A percentile compares a stretch with the other conserved stretches of the same genome.
Evolutionary conservation across 2,797 vertebrate species (phyloP).

Genomic region (Ctenopoma multispine): DNA sequence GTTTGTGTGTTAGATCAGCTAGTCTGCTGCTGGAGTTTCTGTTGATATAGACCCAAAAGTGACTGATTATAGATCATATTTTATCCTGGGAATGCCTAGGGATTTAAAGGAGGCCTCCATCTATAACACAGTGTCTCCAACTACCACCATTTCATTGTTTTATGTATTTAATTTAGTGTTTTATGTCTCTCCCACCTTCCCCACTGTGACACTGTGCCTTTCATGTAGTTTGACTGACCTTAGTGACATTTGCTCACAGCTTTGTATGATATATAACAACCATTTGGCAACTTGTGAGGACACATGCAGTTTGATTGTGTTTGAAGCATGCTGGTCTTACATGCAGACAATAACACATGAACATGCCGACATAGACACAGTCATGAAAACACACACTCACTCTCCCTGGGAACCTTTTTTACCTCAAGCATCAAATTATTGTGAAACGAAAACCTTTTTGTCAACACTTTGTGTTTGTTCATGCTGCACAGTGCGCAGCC

Average conservation of each 20-base stretch:
- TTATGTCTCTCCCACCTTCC: background rate
- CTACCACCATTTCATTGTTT: no score
- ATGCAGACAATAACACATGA: slow-evolving; percentile 6
- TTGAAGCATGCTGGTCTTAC: background rate
- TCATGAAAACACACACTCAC: background rate
- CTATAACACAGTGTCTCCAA: no score
- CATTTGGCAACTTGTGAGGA: slow-evolving; percentile 15
- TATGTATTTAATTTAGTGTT: no score
- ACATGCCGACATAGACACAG: background rate
- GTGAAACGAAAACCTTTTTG: slow-evolving; percentile 29
- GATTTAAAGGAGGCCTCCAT: no score
- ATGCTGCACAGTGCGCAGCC: background rate
- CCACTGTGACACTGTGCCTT: background rate
- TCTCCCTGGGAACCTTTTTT: slow-evolving; percentile 30
- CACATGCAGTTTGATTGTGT: slow-evolving; percentile 30
- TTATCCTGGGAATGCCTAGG: no score
- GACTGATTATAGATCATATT: no score
- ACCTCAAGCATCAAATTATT: slow-evolving; percentile 42
- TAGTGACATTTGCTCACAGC: slow-evolving; percentile 7
- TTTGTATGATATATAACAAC: background rate
- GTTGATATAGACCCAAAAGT: no score
- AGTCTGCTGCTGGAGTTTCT: background rate
- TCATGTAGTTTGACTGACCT: background rate
- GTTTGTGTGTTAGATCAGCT: background rate
- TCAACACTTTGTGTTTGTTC: slow-evolving; percentile 42